Evolutionary conservation across 1,140 invertebrate genomes (phyloP).

Genomic region (Nomia melanderi): DNA sequence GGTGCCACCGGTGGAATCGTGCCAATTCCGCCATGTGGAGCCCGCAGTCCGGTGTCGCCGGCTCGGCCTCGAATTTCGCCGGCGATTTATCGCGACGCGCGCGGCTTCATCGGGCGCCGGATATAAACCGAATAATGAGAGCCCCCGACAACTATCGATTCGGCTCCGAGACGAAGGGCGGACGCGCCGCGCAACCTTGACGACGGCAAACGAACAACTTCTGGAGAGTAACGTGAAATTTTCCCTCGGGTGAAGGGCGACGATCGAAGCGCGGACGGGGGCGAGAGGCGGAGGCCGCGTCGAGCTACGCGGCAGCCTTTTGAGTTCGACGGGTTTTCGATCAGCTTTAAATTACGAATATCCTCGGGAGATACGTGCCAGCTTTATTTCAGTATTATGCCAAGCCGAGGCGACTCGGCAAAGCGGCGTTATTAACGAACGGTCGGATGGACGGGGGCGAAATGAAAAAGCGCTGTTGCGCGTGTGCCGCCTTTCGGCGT

Average conservation of each 20-base stretch:
- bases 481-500: neutral
- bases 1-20: slow-evolving; percentile 35
- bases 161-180: neutral
- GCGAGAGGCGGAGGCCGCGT: too few relatives aligned
- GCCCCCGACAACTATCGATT: slow-evolving; percentile 3
- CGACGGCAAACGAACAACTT: too few relatives aligned
- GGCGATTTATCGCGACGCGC: slow-evolving; percentile 14
- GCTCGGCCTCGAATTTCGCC: slow-evolving; percentile 31
- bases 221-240: too few relatives aligned
- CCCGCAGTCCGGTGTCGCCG: slow-evolving; percentile 10
- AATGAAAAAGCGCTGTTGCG: slow-evolving; percentile 10
- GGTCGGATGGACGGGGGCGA: slow-evolving; percentile 11
- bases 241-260: too few relatives aligned
- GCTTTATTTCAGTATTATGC: neutral
- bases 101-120: neutral
- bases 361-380: neutral
- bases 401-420: neutral
- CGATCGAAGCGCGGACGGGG: too few relatives aligned
- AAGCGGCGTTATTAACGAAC: slow-evolving; percentile 17
- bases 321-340: slow-evolving; percentile 5
- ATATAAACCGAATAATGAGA: slow-evolving; percentile 37
- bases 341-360: slow-evolving; percentile 7
- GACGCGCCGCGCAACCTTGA: too few relatives aligned
- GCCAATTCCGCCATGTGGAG: slow-evolving; percentile 37
- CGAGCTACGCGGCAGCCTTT: too few relatives aligned